Conservation (phyloP, 2,888 invertebrate genomes). For the Pilophorus perplexus region DNA sequence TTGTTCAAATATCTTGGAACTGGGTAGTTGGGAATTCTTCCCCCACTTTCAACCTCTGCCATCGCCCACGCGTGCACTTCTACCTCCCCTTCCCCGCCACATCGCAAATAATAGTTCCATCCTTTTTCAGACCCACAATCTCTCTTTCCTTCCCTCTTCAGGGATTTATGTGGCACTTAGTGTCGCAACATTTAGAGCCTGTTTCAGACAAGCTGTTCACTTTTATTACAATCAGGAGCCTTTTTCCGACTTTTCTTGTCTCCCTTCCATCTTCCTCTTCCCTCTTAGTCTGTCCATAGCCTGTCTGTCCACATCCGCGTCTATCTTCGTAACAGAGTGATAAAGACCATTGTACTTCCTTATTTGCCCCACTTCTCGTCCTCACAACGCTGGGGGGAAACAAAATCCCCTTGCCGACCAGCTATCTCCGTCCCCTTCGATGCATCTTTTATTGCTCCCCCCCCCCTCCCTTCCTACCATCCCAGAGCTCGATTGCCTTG, state of each 20-base stretch:
- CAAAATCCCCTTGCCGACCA: too few relatives aligned
- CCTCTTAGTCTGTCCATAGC: neutral
- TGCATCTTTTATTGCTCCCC: neutral
- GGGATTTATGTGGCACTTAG: slow-evolving; percentile 30
- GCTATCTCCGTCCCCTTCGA: neutral
- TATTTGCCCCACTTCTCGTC: slow-evolving; percentile 6
- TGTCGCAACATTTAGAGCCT: slow-evolving; percentile 30
- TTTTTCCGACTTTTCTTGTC: neutral
- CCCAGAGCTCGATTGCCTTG: too few relatives aligned
- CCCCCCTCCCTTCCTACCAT: neutral
- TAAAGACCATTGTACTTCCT: slow-evolving; percentile 28
- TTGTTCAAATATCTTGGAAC: slow-evolving; percentile 28
- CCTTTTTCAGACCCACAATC: neutral
- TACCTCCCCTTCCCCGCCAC: slow-evolving; percentile 3
- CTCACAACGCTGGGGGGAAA: too few relatives aligned
- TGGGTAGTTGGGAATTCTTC: neutral
- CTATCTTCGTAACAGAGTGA: slow-evolving; percentile 13
- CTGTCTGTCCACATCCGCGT: neutral
- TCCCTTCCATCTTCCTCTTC: neutral
- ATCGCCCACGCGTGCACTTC: neutral
- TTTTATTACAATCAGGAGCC: slow-evolving; percentile 26
- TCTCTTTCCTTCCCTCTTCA: neutral
- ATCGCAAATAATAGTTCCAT: neutral
- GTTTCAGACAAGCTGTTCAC: slow-evolving; percentile 30
- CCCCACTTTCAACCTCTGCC: neutral